Conservation (phyloP, 2,888 invertebrate genomes). For the Drosophila affinis region DNA sequence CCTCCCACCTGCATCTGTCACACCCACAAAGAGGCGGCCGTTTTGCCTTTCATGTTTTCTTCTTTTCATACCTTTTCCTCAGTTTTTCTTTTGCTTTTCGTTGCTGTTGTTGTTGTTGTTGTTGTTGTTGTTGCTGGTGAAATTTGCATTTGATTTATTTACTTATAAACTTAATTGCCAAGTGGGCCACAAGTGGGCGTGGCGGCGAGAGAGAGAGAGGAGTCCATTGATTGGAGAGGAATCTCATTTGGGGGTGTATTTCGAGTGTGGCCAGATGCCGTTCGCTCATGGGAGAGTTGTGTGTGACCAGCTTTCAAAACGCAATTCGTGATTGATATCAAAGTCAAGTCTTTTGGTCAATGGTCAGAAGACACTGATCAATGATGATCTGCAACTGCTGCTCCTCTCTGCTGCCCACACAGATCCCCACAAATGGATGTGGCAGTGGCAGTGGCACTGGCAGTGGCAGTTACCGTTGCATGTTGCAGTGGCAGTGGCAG, state of each 20-base stretch:
- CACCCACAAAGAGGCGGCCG: slow-evolving; percentile 65
- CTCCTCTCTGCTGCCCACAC: slow-evolving; percentile 26
- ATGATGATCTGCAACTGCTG: slow-evolving; percentile 29
- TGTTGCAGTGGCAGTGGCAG: background rate
- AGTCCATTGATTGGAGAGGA: background rate
- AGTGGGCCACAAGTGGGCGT: slow-evolving; percentile 10
- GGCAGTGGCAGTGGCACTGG: background rate
- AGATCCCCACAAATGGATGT: slow-evolving; percentile 32
- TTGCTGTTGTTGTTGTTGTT: background rate
- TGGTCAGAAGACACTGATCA: slow-evolving; percentile 40
- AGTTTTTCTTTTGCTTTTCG: slow-evolving; percentile 4
- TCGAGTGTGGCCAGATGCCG: background rate
- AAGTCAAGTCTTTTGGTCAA: slow-evolving; percentile 27
- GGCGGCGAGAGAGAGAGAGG: slow-evolving; percentile 11
- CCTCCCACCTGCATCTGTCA: slow-evolving; percentile 56
- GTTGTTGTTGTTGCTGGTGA: background rate
- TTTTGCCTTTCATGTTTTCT: slow-evolving; percentile 39
- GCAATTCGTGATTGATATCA: slow-evolving; percentile 26
- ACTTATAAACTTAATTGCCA: slow-evolving; percentile 71
- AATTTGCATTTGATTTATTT: slow-evolving; percentile 69
- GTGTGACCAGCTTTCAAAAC: background rate
- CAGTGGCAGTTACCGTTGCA: slow-evolving; percentile 17
- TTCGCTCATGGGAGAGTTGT: background rate
- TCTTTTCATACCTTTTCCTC: slow-evolving; percentile 2
- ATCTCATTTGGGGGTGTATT: background rate